These are phyloP conservation scores for Microcebus griseorufus DNA, from an alignment of 2,113 vertebrate species.

Conservation along the genomic window DNA sequence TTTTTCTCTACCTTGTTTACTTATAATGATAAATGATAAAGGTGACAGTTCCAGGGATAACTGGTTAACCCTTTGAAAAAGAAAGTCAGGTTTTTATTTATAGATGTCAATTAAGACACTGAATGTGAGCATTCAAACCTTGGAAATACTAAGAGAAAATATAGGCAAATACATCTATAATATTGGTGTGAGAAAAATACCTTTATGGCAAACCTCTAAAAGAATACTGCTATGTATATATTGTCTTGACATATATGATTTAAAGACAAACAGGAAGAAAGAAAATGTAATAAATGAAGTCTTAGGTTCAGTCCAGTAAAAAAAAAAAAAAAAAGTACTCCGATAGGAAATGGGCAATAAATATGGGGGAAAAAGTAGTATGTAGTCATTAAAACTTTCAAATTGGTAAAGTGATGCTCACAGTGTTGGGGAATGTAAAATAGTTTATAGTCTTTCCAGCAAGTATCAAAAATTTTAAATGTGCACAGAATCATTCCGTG, in stretches of 20 bases:
- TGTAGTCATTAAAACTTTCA: not conserved
- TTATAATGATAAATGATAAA: not conserved
- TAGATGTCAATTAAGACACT: not conserved
- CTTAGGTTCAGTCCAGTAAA: not conserved
- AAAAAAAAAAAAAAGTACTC: not conserved
- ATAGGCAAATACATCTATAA: not conserved
- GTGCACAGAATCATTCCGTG: not conserved
- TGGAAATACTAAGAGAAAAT: not conserved
- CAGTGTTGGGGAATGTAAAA: not conserved
- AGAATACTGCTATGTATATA: not conserved
- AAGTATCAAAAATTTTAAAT: not conserved
- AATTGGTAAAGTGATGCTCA: not conserved
- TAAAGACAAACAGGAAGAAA: not conserved
- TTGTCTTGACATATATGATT: not conserved
- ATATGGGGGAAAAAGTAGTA: not conserved
- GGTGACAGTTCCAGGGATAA: not conserved
- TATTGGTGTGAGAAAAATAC: not conserved
- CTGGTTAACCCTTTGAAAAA: not conserved
- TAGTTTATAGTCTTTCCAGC: not conserved
- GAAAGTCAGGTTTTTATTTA: conserved; percentile 30
- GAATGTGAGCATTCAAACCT: not conserved
- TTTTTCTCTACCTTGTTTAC: not conserved
- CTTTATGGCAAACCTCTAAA: not conserved
- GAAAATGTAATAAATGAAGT: not conserved
- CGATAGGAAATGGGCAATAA: not conserved